phyloP scores from a whole-genome alignment of 1,140 invertebrate genomes.

The Lamellibrachia luymesi region DNA sequence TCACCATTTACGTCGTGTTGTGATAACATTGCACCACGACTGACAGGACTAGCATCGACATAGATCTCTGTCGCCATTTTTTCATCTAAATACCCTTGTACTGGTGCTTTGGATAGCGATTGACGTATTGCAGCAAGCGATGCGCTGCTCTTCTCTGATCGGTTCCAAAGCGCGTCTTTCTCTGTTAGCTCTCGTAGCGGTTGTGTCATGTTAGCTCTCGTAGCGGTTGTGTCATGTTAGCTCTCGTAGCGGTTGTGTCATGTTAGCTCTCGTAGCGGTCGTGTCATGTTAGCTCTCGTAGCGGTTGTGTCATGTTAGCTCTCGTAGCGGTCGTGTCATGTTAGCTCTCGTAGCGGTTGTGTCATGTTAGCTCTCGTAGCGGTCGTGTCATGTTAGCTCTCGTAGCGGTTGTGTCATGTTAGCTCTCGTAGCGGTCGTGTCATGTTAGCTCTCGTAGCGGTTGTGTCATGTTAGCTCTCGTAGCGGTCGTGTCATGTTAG shows the following conservation, averaged over 20 bases:
- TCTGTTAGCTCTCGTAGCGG: conserved; percentile 2
- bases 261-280: neutral
- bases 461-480: conserved; percentile 6
- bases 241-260: neutral
- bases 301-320: conserved; percentile 11
- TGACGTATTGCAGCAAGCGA: neutral
- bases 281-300: conserved; percentile 3
- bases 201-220: neutral
- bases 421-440: neutral
- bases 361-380: neutral
- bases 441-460: neutral
- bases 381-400: conserved; percentile 16
- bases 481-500: conserved; percentile 12
- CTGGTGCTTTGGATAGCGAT: neutral
- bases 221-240: conserved; percentile 12
- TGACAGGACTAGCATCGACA: neutral
- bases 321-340: neutral
- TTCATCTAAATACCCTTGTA: neutral
- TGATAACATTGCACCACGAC: neutral
- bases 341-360: neutral
- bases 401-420: neutral
- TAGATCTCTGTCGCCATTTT: neutral
- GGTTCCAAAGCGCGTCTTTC: neutral
- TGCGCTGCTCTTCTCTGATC: neutral
- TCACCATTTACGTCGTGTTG: neutral